Percentiles rank a stretch among this genome's conserved stretches.
These are phyloP conservation scores for Enteromius trimaculatus DNA, from an alignment of 2,797 vertebrate species.

Conservation along the genomic window DNA sequence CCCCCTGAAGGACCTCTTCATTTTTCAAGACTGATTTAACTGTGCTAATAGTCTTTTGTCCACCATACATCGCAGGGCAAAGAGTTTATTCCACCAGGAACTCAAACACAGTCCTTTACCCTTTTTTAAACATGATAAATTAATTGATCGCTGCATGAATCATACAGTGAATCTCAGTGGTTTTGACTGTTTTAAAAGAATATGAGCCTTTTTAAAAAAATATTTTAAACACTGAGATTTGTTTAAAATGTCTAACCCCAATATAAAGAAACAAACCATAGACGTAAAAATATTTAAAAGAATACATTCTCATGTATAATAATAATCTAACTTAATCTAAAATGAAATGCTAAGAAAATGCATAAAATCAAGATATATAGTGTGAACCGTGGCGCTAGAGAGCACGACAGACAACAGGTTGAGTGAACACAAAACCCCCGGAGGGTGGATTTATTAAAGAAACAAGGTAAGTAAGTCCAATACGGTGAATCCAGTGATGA, in stretches of 20 bases:
- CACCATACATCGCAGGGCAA: constrained; percentile 2
- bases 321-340: neutral
- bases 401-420: no score
- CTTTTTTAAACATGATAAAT: neutral
- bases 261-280: neutral
- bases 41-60: constrained; percentile 46
- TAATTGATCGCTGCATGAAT: neutral
- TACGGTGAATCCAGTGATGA: no score
- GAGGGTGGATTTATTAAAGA: no score
- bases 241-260: neutral
- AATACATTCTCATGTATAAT: neutral
- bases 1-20: constrained; percentile 17
- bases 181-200: neutral
- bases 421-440: no score
- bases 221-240: neutral
- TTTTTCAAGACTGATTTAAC: constrained; percentile 44
- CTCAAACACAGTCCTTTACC: neutral
- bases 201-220: neutral
- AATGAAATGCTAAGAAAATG: neutral
- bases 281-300: neutral
- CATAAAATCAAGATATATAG: neutral
- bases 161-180: neutral
- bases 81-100: neutral
- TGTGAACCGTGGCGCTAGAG: no score
- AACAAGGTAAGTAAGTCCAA: no score